Percentiles rank a stretch among this genome's conserved stretches.
Evolutionary conservation across 2,888 invertebrate genomes (phyloP).

Genomic region (Phoenoteleia sp.): DNA sequence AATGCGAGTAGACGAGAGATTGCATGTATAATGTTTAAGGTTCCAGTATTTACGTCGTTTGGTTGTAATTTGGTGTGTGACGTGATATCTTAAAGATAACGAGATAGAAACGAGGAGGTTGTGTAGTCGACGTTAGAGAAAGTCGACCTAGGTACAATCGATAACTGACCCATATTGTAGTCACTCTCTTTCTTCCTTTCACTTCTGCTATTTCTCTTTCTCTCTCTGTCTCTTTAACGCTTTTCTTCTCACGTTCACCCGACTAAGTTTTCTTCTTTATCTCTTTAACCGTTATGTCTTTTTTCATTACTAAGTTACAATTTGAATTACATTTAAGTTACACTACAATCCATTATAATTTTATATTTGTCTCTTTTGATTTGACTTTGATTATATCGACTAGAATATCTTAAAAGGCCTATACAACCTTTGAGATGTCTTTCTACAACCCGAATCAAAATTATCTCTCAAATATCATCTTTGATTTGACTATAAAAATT

Average conservation of each 20-base stretch:
- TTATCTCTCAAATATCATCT: too few relatives aligned
- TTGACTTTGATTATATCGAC: too few relatives aligned
- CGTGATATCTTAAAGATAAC: conserved; percentile 82
- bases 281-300: too few relatives aligned
- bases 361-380: too few relatives aligned
- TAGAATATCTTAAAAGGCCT: too few relatives aligned
- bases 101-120: conserved; percentile 82
- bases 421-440: too few relatives aligned
- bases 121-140: conserved; percentile 82
- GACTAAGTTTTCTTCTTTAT: too few relatives aligned
- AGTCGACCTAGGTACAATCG: conserved; percentile 76
- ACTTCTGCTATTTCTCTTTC: conserved; percentile 9
- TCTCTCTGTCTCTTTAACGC: conserved; percentile 40
- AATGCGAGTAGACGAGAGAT: conserved; percentile 56
- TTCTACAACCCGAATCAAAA: too few relatives aligned
- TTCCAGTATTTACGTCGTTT: conserved; percentile 59
- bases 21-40: conserved; percentile 56
- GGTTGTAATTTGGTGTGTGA: conserved; percentile 58
- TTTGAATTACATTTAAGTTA: too few relatives aligned
- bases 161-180: conserved; percentile 78
- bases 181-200: conserved; percentile 45
- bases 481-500: too few relatives aligned
- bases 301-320: too few relatives aligned
- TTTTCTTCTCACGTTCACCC: conserved; percentile 31
- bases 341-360: too few relatives aligned